A percentile compares a stretch with the other conserved stretches of the same genome.
Conservation (phyloP, 2,888 invertebrate genomes). For the Sinelater perroti region DNA sequence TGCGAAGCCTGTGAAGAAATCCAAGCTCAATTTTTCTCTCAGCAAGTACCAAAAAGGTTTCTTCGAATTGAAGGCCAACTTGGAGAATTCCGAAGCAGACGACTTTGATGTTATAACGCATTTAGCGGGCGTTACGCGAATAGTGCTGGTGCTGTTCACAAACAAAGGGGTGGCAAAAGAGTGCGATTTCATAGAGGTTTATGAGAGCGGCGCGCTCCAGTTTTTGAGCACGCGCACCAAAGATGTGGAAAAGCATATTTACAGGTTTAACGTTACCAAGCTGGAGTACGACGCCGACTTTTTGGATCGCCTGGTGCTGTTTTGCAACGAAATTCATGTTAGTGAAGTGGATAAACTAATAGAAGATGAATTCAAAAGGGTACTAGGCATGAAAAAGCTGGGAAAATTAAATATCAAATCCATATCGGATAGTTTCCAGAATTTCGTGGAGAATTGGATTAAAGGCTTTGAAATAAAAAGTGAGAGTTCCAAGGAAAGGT, state of each 20-base stretch:
- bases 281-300: not conserved
- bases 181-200: not conserved
- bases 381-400: too few relatives aligned
- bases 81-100: not conserved
- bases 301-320: constrained; percentile 3
- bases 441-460: too few relatives aligned
- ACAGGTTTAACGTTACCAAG: constrained; percentile 2
- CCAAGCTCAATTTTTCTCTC: constrained; percentile 6
- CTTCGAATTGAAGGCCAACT: not conserved
- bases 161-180: not conserved
- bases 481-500: too few relatives aligned
- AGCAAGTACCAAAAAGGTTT: constrained; percentile 5
- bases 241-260: not conserved
- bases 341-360: not conserved
- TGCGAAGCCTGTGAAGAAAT: not conserved
- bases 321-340: constrained; percentile 14
- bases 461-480: too few relatives aligned
- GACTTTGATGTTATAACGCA: constrained; percentile 1
- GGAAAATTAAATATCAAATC: too few relatives aligned
- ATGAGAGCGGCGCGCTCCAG: not conserved
- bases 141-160: constrained; percentile 10
- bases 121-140: constrained; percentile 1
- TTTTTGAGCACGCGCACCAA: constrained; percentile 12
- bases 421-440: too few relatives aligned
- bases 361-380: constrained; percentile 8